Base-by-base conservation (phyloP, 1,140 invertebrate species). In the Wiebesia pumilae region DNA sequence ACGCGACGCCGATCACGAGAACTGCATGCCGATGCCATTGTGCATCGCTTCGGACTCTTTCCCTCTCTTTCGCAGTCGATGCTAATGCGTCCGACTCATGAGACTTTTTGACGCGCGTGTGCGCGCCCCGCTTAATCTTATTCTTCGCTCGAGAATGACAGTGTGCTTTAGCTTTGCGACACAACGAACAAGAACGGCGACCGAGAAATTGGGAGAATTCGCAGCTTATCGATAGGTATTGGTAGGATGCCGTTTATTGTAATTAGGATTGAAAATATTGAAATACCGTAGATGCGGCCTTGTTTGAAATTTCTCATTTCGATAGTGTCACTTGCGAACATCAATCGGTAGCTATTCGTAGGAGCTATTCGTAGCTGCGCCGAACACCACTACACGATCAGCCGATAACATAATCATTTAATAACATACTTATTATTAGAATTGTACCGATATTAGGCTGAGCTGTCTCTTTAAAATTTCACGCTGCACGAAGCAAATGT, bases 381-480 rank as follows among this genome's bases (percentile, higher is more conserved):
- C 19, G 12, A 6, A 0, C 58, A n/a, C 69, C 33, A n/a, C 58
- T n/a, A 73, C 75, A 86, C 77, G 83, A 86, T 86, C 83, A 86
- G 79, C 73, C 19, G 85, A 83, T 83, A 87, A 83, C 47, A 83
- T 73, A 83, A 54, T 79, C 43, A 54, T 78, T 77, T 79, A 79
- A 86, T 86, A 86, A 86, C 54, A 75, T 79, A 65, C 65, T 58
- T 47, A 69, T 58, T 47, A 69, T 82, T 75, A 81, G 27, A 69
- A 69, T 30, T 67, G 35, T 35, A 81, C 69, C 80, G 69, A 81
- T 38, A 81, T 81, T 81, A 69, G 38, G 10, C 51, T 19, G 24
- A n/a, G 30, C 47, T 58, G 47, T 77, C 43, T 43, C 16, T 51
- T 77, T 51, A 51, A 77, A 51, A 43, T 77, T 51, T 77, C 40